Conservation (phyloP, 2,888 invertebrate genomes). For the Biston betularia region DNA sequence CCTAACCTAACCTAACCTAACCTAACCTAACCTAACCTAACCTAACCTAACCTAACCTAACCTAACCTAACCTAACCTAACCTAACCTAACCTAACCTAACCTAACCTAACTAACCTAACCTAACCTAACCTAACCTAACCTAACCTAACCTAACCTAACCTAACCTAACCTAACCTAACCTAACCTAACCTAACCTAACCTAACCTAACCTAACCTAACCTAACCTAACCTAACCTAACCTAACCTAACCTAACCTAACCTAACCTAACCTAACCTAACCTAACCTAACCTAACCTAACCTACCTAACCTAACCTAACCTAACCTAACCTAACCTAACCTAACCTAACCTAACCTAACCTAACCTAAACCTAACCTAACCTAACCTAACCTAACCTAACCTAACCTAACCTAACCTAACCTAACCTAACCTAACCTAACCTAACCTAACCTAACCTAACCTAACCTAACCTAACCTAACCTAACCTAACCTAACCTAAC, state of each 20-base stretch:
- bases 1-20: conserved; percentile 35
- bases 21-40: conserved; percentile 28
- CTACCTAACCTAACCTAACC: conserved; percentile 48
- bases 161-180: conserved; percentile 11
- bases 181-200: conserved; percentile 4
- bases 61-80: conserved; percentile 48
- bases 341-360: conserved; percentile 48
- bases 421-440: conserved; percentile 4
- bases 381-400: conserved; percentile 44
- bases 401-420: conserved; percentile 32
- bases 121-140: conserved; percentile 45
- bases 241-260: conserved; percentile 36
- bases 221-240: conserved; percentile 31
- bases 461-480: conserved; percentile 37
- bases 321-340: conserved; percentile 49
- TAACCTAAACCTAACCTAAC: conserved; percentile 46
- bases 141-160: conserved; percentile 44
- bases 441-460: conserved; percentile 31
- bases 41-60: conserved; percentile 43
- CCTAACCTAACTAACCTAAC: conserved; percentile 48
- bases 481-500: too few species aligned
- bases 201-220: conserved; percentile 37
- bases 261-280: conserved; percentile 29
- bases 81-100: conserved; percentile 50
- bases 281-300: conserved; percentile 41